Percentiles rank a stretch among this genome's conserved stretches.
phyloP scores from a whole-genome alignment of 2,113 vertebrate species.

The Dromaius novaehollandiae region DNA sequence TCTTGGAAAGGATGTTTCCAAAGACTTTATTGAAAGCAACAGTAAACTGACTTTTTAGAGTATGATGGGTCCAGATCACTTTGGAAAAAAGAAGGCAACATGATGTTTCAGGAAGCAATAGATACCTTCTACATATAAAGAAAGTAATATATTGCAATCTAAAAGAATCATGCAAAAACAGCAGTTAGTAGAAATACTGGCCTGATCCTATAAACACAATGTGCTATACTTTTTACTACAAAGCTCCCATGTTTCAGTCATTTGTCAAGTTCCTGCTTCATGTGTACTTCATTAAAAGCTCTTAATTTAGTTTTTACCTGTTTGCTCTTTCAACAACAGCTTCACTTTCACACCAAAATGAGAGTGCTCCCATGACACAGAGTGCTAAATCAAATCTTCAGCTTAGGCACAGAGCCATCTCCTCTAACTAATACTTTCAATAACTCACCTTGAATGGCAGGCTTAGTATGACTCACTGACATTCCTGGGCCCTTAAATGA shows the following conservation, averaged over 20 bases:
- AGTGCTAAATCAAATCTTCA: constrained; percentile 25
- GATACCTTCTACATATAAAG: not conserved
- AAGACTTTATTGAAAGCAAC: not conserved
- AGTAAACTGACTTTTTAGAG: not conserved
- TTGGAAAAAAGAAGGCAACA: not conserved
- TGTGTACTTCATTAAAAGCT: constrained; percentile 27
- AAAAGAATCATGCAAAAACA: not conserved
- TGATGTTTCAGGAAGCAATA: not conserved
- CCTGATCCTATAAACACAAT: not conserved
- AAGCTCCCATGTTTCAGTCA: not conserved
- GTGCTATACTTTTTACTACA: not conserved
- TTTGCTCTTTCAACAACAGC: constrained; percentile 13
- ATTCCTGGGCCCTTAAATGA: constrained; percentile 44
- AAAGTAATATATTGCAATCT: not conserved
- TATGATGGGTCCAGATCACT: not conserved
- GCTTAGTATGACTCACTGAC: constrained; percentile 31
- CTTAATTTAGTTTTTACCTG: constrained; percentile 59
- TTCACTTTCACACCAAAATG: not conserved
- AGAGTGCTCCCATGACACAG: constrained; percentile 1
- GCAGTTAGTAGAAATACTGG: not conserved
- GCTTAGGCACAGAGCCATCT: constrained; percentile 16
- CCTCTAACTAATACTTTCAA: constrained; percentile 20
- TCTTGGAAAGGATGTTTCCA: not conserved
- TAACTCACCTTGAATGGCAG: constrained; percentile 43
- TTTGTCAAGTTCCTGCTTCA: constrained; percentile 10